Evolutionary conservation across 2,113 vertebrate genomes (phyloP), one percentile per base, ranked within the genome.

Genomic region (Oncorhynchus mykiss): DNA sequence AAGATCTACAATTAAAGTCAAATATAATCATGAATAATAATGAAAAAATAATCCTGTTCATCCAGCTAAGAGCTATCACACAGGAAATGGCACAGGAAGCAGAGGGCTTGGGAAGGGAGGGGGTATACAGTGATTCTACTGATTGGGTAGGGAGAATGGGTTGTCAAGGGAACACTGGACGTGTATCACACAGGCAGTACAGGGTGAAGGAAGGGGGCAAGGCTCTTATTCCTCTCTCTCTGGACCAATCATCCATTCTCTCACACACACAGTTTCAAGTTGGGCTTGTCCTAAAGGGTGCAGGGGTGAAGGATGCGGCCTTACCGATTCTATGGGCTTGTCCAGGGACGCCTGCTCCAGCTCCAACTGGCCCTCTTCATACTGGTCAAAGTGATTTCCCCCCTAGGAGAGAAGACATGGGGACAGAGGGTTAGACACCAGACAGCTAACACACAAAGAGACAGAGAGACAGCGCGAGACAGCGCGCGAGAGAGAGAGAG

Each of bases 321-420:
- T 99, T 99, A 99, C 98, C 97, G 98, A 96, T 98, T 99, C 98
- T 84, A 99, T 99, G 82, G 98, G 98, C 93, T 99, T 99, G 95
- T 99, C 98, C 90, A 99, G 91, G 82, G 98, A 99, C 0, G 98
- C 97, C 85, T 99, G 98, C 87, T 99, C 98, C 87, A 99, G 93
- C 92, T 99, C 98, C 95, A 99, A 89, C 87, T 99, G 98, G 90
- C 98, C 98, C 84, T 99, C 98, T 91, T 99, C 98, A 92, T 98
- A 99, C 3, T 98, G 97, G 94, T 99, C 98, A 94, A 99, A 99
- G 94, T 99, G 97, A 96, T 99, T 99, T 86, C 96, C 98, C 94
- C 97, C 98, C 98, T 99, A 91, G 16, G 86, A 84, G 73, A 88
- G 80, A 87, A 90, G 72, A 79, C 71, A 9, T 9, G 72, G 25